These are phyloP conservation scores for Netelia melanura DNA, from an alignment of 2,888 invertebrate genomes.

Conservation along the genomic window DNA sequence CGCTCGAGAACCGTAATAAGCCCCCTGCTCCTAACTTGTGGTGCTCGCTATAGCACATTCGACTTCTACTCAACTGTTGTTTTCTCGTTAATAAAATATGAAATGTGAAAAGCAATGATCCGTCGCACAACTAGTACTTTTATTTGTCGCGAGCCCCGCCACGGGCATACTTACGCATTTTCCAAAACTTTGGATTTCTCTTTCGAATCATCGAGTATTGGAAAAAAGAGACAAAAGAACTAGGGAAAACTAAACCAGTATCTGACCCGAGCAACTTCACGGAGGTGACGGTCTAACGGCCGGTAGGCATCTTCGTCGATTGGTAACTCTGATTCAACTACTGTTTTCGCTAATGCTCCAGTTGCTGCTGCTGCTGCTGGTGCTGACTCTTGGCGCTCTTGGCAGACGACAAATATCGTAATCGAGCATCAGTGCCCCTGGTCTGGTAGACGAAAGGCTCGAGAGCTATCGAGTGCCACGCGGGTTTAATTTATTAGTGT, in stretches of 20 bases:
- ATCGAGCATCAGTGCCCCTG: constrained; percentile 64
- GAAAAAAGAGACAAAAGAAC: too few species aligned
- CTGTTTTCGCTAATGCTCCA: too few species aligned
- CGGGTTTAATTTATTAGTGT: constrained; percentile 53
- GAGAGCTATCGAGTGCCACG: constrained; percentile 62
- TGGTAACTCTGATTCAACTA: too few species aligned
- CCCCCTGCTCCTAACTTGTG: constrained; percentile 70
- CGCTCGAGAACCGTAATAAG: too few species aligned
- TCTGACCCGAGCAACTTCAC: too few species aligned
- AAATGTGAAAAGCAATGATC: constrained; percentile 39
- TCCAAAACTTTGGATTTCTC: constrained; percentile 30
- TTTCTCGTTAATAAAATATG: constrained; percentile 78
- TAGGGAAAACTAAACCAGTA: background rate
- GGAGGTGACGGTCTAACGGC: too few species aligned
- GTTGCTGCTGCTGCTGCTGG: background rate
- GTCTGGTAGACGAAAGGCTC: constrained; percentile 63
- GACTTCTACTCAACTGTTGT: constrained; percentile 77
- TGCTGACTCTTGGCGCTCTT: constrained; percentile 31
- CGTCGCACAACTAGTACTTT: too few species aligned
- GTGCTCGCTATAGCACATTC: constrained; percentile 75
- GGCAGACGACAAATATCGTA: constrained; percentile 49
- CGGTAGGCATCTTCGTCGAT: too few species aligned
- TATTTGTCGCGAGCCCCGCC: too few species aligned
- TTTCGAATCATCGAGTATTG: background rate
- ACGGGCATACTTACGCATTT: too few species aligned